Conservation (phyloP, 2,797 vertebrate species). For the Parotocinclus haroldoi region DNA sequence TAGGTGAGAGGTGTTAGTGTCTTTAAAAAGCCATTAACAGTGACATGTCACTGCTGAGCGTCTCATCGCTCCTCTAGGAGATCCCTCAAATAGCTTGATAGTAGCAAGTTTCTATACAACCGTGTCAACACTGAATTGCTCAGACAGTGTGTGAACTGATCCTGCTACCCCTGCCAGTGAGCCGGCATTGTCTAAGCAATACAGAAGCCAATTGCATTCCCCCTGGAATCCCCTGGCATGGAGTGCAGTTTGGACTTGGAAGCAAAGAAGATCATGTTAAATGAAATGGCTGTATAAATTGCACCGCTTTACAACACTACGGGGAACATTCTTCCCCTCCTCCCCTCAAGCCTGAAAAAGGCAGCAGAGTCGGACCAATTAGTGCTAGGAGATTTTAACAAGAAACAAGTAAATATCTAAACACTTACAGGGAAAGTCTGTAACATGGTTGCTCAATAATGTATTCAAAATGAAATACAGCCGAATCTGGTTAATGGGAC, state of each 20-base stretch:
- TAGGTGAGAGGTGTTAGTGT: background rate
- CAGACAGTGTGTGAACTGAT: constrained; percentile 5
- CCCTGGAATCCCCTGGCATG: constrained; percentile 24
- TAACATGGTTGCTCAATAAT: too few relatives aligned
- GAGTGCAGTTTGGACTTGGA: background rate
- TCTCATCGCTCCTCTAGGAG: background rate
- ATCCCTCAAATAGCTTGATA: background rate
- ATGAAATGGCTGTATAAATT: too few relatives aligned
- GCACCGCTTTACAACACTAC: background rate
- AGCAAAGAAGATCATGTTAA: too few relatives aligned
- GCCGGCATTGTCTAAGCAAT: constrained; percentile 21
- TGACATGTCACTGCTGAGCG: too few relatives aligned
- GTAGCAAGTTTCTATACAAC: constrained; percentile 1
- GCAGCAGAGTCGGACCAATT: background rate
- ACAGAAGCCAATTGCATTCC: constrained; percentile 23
- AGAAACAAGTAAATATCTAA: too few relatives aligned
- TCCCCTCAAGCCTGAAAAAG: background rate
- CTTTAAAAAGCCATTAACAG: too few relatives aligned
- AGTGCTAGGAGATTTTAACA: background rate
- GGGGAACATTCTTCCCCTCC: background rate
- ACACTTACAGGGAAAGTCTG: too few relatives aligned
- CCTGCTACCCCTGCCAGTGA: background rate
- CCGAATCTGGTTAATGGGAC: too few relatives aligned
- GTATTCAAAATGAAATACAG: too few relatives aligned
- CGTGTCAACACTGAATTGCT: constrained; percentile 3